Base-by-base conservation (phyloP, 23 tunicate species). In the Styela clava region DNA sequence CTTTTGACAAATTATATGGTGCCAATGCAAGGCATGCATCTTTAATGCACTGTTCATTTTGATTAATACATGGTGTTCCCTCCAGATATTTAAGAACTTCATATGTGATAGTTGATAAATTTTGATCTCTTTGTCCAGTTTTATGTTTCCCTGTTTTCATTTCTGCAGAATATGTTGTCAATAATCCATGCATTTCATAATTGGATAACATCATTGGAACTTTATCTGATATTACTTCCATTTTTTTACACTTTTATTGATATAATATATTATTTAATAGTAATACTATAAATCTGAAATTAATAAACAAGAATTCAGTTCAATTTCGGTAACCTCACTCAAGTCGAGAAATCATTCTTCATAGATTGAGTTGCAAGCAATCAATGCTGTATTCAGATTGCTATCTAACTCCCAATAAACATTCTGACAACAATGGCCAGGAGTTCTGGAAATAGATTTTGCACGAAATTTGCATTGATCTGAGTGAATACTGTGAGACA, bases 1-100 rank as follows among this genome's bases (percentile, higher is more conserved):
- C 87, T 83, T 91, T 91, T 2, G 97, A 86, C 63, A 91, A 69
- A 28, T 83, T 83, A 56, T 24, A 91, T 37, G 87, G 73, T 12
- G 37, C n/a, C 1, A 91, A 79, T 29, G 68, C 64, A 44, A 70
- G 78, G 24, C 85, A 52, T 34, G 79, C 87, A 2, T 68, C 33
- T 74, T 74, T 73, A 31, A 91, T 83, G 62, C 79, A 30, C 61
- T 78, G 85, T 28, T 73, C 69, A 34, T 84, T 83, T 65, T 91
- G 97, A 7, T 81, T 44, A 26, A 65, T 71, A 5, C 92, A 86
- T 19, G 97, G 91, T 24, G 91, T 91, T 20, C 83, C 91, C 34
- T 83, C 80, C 1, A 91, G 36, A 61, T 91, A 91, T 44, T 86
- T 83, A 20, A 86, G 79, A 30, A 89, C 84, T 83, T 91, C 97